Base-by-base conservation (phyloP, 2,797 vertebrate genomes). In the Anas flavirostris region DNA sequence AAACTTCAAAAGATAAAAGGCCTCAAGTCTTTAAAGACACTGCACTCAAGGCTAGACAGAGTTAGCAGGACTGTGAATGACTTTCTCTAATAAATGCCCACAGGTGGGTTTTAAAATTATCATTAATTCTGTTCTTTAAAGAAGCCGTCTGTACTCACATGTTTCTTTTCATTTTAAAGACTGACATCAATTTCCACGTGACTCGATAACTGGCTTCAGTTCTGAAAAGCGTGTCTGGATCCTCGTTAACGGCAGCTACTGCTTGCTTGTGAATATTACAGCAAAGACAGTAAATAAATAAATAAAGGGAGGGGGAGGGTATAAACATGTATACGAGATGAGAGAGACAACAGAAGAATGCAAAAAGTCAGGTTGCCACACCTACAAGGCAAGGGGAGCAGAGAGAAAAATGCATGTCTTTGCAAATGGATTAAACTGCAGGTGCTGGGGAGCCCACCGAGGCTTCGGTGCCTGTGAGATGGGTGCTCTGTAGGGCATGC, bases 161-260 rank as follows among this genome's bases (percentile, higher is more conserved):
- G 60, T 63, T 88, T 92, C 43, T 77, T 94, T 90, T 74, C 23
- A 93, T 92, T 92, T 79, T 74, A 53, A 86, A 88, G 67, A 82
- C 0, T 86, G 67, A 53, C 82, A 92, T 50, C 33, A 22, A 74
- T 82, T 91, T 86, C 23, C 63, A 77, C 9, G 48, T 33, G 50
- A 50, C 88, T 82, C 86, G 60, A 92, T 60, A 95, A 74, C 48
- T 44, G 76, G 22, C 31, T 82, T 77, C 82, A 92, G 28, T 64
- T 93, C 52, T 76, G 35, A 70, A 90, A 83, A 91, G 29, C 10
- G 14, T 72, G 31, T 66, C 62, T 70, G 59, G 52, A 64, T 84
- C 39, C 28, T 91, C 25, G 35, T 52, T 82, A 70, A 33, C 44
- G 76, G n/a, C 35, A 89, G 73, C 23, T 22, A 48, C 33, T 82